Percentiles rank a stretch among this genome's conserved stretches.
Evolutionary conservation across 2,113 vertebrate genomes (phyloP).

Genomic region (Tenebrosternarchus preto): DNA sequence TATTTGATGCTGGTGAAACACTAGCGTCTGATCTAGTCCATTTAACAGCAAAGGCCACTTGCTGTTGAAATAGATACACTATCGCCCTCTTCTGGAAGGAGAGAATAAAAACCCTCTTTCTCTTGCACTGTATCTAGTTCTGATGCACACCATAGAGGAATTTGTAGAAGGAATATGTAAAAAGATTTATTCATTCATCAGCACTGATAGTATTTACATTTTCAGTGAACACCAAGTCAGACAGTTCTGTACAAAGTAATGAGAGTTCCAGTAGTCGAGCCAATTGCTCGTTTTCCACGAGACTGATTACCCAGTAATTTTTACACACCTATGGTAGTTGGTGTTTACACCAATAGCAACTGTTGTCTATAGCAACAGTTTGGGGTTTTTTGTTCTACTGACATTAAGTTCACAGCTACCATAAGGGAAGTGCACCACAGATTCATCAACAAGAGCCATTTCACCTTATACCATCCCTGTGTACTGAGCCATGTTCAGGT

Average conservation of each 20-base stretch:
- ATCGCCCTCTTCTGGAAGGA: constrained; percentile 27
- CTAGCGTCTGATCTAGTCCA: not conserved
- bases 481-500: not conserved
- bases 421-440: too few relatives aligned
- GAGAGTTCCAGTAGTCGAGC: not conserved
- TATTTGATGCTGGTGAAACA: not conserved
- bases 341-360: not conserved
- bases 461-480: not conserved
- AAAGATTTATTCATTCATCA: not conserved
- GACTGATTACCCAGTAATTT: not conserved
- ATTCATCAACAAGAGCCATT: too few relatives aligned
- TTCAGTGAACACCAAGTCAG: not conserved
- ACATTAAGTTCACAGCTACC: not conserved
- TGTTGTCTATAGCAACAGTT: too few relatives aligned
- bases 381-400: too few relatives aligned
- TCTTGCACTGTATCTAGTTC: not conserved
- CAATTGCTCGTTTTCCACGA: not conserved
- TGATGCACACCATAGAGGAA: too few relatives aligned
- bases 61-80: not conserved
- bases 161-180: too few relatives aligned
- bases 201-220: constrained; percentile 24
- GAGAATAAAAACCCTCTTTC: not conserved
- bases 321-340: not conserved
- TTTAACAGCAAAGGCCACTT: not conserved
- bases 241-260: not conserved